Percentiles rank a stretch among this genome's conserved stretches.
These are phyloP conservation scores for Zelleria hepariella DNA, from an alignment of 2,888 invertebrate species.

Conservation along the genomic window DNA sequence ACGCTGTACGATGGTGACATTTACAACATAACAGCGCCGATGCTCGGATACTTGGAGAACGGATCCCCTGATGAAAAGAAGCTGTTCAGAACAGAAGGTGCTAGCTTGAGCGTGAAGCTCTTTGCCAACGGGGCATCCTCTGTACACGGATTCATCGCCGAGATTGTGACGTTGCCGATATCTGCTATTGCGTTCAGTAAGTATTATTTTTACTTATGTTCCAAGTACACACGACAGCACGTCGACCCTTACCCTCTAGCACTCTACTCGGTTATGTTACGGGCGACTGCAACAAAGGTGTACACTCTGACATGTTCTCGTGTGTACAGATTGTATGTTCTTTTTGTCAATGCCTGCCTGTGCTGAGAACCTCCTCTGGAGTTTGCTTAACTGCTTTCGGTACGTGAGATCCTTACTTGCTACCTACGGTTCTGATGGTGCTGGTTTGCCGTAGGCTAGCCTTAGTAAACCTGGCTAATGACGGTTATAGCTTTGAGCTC, in stretches of 20 bases:
- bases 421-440: too few relatives aligned
- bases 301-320: too few relatives aligned
- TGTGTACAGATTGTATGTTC: too few relatives aligned
- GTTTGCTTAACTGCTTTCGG: not conserved
- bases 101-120: slow-evolving; percentile 89
- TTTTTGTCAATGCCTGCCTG: too few relatives aligned
- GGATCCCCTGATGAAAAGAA: slow-evolving; percentile 80
- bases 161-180: slow-evolving; percentile 94
- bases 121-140: slow-evolving; percentile 96
- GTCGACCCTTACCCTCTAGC: too few relatives aligned
- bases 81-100: slow-evolving; percentile 80
- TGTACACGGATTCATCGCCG: slow-evolving; percentile 97
- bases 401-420: not conserved
- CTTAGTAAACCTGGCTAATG: too few relatives aligned
- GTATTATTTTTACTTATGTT: slow-evolving; percentile 50
- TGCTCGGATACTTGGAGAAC: slow-evolving; percentile 81
- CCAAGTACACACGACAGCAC: too few relatives aligned
- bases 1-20: slow-evolving; percentile 94
- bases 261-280: too few relatives aligned
- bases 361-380: too few relatives aligned
- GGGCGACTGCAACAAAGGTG: too few relatives aligned
- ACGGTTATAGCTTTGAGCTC: too few relatives aligned
- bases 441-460: too few relatives aligned
- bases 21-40: slow-evolving; percentile 84
- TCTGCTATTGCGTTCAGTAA: slow-evolving; percentile 91